Conservation (phyloP, 2,888 invertebrate species). For the Isoperla grammatica region DNA sequence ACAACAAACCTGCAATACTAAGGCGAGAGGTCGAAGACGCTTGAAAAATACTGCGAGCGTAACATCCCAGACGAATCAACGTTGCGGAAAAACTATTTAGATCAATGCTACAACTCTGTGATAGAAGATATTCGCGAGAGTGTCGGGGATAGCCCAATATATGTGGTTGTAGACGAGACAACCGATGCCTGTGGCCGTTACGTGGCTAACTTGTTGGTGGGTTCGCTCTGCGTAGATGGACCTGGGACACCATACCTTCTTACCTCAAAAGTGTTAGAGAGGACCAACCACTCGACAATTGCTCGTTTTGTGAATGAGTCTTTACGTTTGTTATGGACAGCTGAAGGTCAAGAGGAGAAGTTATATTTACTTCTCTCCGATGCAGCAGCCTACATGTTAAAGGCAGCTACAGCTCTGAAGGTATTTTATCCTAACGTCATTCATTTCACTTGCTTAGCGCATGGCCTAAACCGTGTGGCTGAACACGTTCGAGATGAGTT, state of each 20-base stretch:
- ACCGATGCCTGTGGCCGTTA: neutral
- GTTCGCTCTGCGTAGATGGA: neutral
- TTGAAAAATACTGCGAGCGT: neutral
- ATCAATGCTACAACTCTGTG: neutral
- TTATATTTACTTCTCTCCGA: slow-evolving; percentile 32
- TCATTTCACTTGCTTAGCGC: slow-evolving; percentile 37
- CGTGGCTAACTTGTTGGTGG: neutral
- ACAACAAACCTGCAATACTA: no score
- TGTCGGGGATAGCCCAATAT: neutral
- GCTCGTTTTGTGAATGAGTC: neutral
- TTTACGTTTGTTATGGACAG: slow-evolving; percentile 4
- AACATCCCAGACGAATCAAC: neutral
- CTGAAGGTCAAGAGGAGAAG: slow-evolving; percentile 13
- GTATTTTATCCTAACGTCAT: slow-evolving; percentile 35
- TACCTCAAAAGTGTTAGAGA: neutral
- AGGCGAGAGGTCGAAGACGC: no score
- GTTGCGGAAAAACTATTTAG: neutral
- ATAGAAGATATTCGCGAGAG: neutral
- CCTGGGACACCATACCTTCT: neutral
- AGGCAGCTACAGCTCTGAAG: slow-evolving; percentile 33
- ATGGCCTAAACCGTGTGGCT: slow-evolving; percentile 34
- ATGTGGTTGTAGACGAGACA: neutral
- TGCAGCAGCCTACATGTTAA: slow-evolving; percentile 35
- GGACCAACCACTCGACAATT: neutral
- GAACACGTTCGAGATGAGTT: slow-evolving; percentile 35